Evolutionary conservation across 2,888 invertebrate species (phyloP).

Genomic region (Bombyx huttoni): DNA sequence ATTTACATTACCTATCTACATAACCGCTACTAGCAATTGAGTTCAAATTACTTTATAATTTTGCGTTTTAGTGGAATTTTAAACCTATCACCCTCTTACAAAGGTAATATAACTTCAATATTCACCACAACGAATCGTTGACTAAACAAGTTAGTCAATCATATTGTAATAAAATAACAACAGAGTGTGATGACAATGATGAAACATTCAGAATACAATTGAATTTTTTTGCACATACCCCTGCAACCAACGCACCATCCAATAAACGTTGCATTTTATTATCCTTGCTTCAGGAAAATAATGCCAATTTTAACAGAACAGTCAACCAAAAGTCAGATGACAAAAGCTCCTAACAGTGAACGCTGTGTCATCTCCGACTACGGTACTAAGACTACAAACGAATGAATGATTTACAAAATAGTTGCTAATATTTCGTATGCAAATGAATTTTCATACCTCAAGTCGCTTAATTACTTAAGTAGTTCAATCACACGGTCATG

Average conservation of each 20-base stretch:
- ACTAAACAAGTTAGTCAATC: constrained; percentile 3
- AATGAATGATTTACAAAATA: neutral
- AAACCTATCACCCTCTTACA: too few relatives aligned
- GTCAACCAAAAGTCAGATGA: constrained; percentile 8
- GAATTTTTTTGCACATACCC: constrained; percentile 59
- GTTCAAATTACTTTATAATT: too few relatives aligned
- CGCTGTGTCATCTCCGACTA: neutral
- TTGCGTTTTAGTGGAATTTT: too few relatives aligned
- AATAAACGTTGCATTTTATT: constrained; percentile 43
- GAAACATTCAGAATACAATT: constrained; percentile 42
- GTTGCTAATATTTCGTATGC: neutral
- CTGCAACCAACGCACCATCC: constrained; percentile 61
- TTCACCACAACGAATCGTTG: neutral
- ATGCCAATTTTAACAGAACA: constrained; percentile 62
- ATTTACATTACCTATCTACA: too few relatives aligned
- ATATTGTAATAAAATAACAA: constrained; percentile 9
- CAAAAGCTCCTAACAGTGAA: neutral
- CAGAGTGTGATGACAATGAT: constrained; percentile 45
- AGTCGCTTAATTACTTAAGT: neutral
- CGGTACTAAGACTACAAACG: neutral
- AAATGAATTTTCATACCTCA: neutral
- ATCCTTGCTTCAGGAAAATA: constrained; percentile 65
- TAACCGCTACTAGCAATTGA: too few relatives aligned
- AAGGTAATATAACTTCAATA: neutral
- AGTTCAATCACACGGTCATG: neutral